Base-by-base conservation (phyloP, 2,113 vertebrate genomes). In the Atrichornis clamosus region DNA sequence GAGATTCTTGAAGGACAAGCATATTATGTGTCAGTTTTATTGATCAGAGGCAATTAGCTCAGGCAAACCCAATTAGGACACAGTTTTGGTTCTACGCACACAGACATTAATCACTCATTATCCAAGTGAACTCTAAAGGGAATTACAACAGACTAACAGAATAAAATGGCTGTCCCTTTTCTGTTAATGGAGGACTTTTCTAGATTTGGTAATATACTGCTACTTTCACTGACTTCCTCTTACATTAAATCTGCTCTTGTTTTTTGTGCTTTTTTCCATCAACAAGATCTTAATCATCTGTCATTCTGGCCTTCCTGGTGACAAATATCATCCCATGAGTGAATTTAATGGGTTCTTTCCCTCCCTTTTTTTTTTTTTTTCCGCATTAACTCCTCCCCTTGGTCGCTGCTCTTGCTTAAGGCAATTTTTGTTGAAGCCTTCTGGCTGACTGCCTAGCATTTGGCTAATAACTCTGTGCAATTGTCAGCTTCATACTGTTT, bases 31-130 rank as follows among this genome's bases (percentile, higher is more conserved):
- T 92, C 80, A 79, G 60, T 82, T 90, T 89, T 96, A 93, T 96
- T 95, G 96, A 94, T 95, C 87, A 93, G 81, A 95, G 65, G 55
- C 74, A 90, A 93, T 96, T 97, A 95, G 85, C 76, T 90, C 80
- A 90, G 77, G 68, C 77, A 91, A 85, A 96, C 72, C 69, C 89
- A 96, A 79, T 95, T 94, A 96, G 88, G 80, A 79, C 80, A 87
- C 46, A 76, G 58, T 96, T 97, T 96, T 92, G 87, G 80, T 95
- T 95, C 92, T 85, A 90, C 84, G 62, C 70, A 90, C 63, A 70
- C 78, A 72, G 90, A 95, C 81, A 87, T 95, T 88, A 95, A 67
- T 94, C 87, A 19, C 78, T 96, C 83, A 77, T 97, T 96, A 89
- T 90, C 90, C 73, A 49, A 93, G 55, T 92, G 72, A 96, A 90